Base-by-base conservation (phyloP, 2,888 invertebrate genomes). In the Melanargia galathea region DNA sequence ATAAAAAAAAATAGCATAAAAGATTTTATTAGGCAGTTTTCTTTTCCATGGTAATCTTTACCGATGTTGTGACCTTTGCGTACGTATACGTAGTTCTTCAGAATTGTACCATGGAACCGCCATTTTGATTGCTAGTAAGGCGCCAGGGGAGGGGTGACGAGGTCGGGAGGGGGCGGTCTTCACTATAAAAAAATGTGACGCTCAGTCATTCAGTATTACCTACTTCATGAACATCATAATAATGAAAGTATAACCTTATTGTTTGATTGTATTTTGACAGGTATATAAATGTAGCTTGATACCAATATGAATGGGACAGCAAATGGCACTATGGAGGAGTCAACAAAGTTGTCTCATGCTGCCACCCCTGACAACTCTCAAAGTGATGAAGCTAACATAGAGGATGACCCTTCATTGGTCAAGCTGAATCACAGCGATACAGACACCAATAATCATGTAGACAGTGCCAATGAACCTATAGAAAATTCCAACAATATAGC, bases 111-210 rank as follows among this genome's bases (percentile, higher is more conserved):
- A 83, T 83, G 78, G 80, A 81, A 86, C 87, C 87, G 89, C 89
- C 89, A 90, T 90, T 89, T 90, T 88, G 89, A 86, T 86, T 87
- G 81, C 84, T 82, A 84, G 83, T 80, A 85, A 83, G 83, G 82
- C 82, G 81, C 80, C 81, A 82, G 83, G 79, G 84, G 83, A 81
- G 77, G 75, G 75, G 73, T 78, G 80, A 70, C 77, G 72, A 75
- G 78, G 72, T 75, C 76, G 79, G 78, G 77, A 80, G 76, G 81
- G 78, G 79, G 78, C 78, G 71, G 70, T 77, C 24, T 62, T 77
- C 74, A 77, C 77, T 82, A 81, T 77, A 76, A 85, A 84, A 85
- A 86, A 87, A 85, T 82, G 71, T 81, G 80, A 81, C 80, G 82
- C 82, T 82, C 79, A 77, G 71, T 77, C 69, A 77, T 73, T 83